phyloP scores from a whole-genome alignment of 2,797 vertebrate genomes.

The Danio albolineatus region DNA sequence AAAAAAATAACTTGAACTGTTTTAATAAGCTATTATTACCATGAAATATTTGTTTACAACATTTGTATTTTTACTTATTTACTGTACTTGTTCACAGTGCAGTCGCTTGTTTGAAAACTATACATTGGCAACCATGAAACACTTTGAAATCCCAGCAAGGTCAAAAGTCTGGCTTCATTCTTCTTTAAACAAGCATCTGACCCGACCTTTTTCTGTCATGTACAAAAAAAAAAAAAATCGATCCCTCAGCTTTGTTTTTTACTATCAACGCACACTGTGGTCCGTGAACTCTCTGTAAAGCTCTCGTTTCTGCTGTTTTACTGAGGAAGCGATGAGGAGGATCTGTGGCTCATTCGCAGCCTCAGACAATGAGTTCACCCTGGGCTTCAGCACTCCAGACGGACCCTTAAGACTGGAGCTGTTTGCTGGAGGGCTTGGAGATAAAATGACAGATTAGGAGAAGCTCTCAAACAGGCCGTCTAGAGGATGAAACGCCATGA shows the following conservation, averaged over 20 bases:
- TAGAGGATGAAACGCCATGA: constrained; percentile 23
- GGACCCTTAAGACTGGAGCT: constrained; percentile 16
- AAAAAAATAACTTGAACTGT: too few species aligned
- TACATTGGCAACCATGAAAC: not conserved
- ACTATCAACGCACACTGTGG: not conserved
- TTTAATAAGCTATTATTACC: too few species aligned
- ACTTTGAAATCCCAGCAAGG: not conserved
- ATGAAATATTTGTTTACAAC: too few species aligned
- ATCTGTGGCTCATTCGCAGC: constrained; percentile 15
- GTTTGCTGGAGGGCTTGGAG: constrained; percentile 33
- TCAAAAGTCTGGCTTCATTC: not conserved
- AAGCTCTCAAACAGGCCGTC: constrained; percentile 19
- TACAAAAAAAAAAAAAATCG: not conserved
- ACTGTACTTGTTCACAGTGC: not conserved
- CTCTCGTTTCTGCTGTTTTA: constrained; percentile 16
- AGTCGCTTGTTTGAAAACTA: not conserved
- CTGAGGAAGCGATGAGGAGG: constrained; percentile 5
- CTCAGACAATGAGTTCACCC: constrained; percentile 33
- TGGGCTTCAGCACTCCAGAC: constrained; percentile 35
- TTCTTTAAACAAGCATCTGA: constrained; percentile 5
- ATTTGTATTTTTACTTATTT: not conserved
- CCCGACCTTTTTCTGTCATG: constrained; percentile 24
- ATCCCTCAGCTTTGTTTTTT: not conserved
- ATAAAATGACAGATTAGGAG: constrained; percentile 36
- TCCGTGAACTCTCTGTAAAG: constrained; percentile 29